Percentiles rank a stretch among this genome's conserved stretches.
Conservation (phyloP, 2,888 invertebrate species). For the Dolichopus griseipennis region DNA sequence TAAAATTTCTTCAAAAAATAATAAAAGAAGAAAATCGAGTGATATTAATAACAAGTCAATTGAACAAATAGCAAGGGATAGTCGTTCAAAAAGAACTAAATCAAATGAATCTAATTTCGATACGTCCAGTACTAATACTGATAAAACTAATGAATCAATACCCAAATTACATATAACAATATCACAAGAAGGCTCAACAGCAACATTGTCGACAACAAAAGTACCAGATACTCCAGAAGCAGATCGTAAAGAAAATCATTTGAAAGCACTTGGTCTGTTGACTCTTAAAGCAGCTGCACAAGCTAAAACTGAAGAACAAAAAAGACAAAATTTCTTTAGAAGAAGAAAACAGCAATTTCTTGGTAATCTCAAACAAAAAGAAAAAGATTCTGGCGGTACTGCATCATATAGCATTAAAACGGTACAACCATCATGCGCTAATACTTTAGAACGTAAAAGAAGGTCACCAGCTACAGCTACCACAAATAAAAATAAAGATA, state of each 20-base stretch:
- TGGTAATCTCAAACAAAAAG: conserved; percentile 50
- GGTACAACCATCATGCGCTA: conserved; percentile 13
- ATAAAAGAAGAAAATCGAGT: background rate
- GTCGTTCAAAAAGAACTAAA: background rate
- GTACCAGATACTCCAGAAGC: conserved; percentile 49
- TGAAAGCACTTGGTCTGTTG: conserved; percentile 64
- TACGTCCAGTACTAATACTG: background rate
- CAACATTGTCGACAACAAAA: conserved; percentile 19
- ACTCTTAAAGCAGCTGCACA: conserved; percentile 67
- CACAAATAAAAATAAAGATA: conserved; percentile 23
- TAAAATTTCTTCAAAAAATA: background rate
- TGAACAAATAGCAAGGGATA: background rate
- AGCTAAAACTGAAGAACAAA: conserved; percentile 51
- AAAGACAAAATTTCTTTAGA: conserved; percentile 40
- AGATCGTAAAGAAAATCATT: conserved; percentile 62
- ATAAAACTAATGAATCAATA: background rate
- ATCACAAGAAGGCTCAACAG: conserved; percentile 25
- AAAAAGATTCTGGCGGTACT: conserved; percentile 23
- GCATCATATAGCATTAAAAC: conserved; percentile 26
- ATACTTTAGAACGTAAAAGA: conserved; percentile 20
- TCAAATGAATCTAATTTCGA: background rate
- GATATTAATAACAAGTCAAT: background rate
- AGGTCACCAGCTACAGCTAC: conserved; percentile 12
- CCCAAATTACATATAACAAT: conserved; percentile 12
- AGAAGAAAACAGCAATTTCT: conserved; percentile 29